Evolutionary conservation across 2,888 invertebrate genomes (phyloP).

Genomic region (Callimorpha dominula): DNA sequence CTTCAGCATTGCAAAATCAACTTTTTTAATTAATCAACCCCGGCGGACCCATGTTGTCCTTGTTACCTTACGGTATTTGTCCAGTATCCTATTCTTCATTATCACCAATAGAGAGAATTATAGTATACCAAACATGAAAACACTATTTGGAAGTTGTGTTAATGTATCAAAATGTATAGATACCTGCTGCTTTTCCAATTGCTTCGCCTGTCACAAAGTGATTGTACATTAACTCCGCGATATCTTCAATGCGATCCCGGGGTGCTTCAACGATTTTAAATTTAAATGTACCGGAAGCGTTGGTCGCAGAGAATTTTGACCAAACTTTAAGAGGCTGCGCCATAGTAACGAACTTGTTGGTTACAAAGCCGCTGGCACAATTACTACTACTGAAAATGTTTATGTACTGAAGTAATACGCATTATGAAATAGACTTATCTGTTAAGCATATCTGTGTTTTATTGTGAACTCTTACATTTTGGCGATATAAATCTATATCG

Average conservation of each 20-base stretch:
- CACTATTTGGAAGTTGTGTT: not conserved
- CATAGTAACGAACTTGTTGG: not conserved
- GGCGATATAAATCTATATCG: too few species aligned
- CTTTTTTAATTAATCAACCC: too few species aligned
- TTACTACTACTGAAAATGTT: not conserved
- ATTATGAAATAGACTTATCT: not conserved
- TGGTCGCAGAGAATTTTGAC: constrained; percentile 35
- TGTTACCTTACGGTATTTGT: too few species aligned
- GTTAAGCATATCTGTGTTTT: not conserved
- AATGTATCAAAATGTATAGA: constrained; percentile 16
- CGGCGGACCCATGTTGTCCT: too few species aligned
- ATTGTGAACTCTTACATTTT: too few species aligned
- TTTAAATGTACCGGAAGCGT: constrained; percentile 32
- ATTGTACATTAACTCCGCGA: constrained; percentile 32
- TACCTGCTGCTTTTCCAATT: constrained; percentile 45
- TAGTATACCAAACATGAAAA: not conserved
- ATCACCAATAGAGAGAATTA: too few species aligned
- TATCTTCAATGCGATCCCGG: constrained; percentile 32
- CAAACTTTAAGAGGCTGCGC: constrained; percentile 29
- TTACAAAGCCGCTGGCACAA: not conserved
- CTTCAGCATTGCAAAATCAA: too few species aligned
- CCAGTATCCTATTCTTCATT: too few species aligned
- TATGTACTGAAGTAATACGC: not conserved
- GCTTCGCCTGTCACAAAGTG: constrained; percentile 48
- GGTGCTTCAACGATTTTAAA: constrained; percentile 50